Percentiles rank a stretch among this genome's conserved stretches.
phyloP scores from a whole-genome alignment of 2,797 vertebrate genomes.

The Octomys mimax region DNA sequence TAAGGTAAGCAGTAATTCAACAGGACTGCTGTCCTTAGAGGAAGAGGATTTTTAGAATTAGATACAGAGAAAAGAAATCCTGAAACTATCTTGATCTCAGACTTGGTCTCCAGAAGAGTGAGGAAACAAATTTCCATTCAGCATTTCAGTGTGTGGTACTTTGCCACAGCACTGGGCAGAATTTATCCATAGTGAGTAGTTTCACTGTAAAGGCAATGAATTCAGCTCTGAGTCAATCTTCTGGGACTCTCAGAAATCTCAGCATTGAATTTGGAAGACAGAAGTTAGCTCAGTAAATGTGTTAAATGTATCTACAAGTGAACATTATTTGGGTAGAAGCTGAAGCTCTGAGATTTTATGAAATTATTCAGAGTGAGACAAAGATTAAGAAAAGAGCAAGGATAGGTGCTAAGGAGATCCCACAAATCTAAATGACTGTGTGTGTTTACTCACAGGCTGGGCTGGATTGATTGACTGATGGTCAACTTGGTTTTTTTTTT shows the following conservation, averaged over 20 bases:
- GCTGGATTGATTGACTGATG: background rate
- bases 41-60: background rate
- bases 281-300: background rate
- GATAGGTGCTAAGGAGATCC: background rate
- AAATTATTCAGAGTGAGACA: background rate
- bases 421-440: background rate
- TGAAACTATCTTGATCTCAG: background rate
- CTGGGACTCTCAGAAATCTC: background rate
- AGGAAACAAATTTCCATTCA: background rate
- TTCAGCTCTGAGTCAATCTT: constrained; percentile 32
- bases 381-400: background rate
- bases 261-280: constrained; percentile 37
- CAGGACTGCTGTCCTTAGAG: background rate
- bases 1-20: background rate
- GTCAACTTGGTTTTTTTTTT: background rate
- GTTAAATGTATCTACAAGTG: background rate
- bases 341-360: background rate
- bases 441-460: background rate
- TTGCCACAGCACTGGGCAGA: background rate
- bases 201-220: background rate
- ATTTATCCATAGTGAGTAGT: background rate
- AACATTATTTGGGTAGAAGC: background rate
- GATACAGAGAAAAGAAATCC: background rate
- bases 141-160: background rate
- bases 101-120: background rate